Evolutionary conservation across 2,113 vertebrate species (phyloP).

Genomic region (Hiodon tergisus): DNA sequence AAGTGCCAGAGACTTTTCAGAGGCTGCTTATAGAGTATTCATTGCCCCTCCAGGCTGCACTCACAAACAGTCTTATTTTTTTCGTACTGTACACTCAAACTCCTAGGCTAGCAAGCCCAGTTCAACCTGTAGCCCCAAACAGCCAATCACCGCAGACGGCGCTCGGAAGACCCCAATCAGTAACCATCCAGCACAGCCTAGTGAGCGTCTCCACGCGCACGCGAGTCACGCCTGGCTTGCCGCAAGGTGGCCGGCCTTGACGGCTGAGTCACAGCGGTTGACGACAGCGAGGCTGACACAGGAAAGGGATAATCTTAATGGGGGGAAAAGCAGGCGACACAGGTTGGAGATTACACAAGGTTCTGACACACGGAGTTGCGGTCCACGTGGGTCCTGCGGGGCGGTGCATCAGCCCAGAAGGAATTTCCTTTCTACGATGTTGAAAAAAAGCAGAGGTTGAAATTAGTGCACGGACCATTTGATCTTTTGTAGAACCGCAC

Average conservation of each 20-base stretch:
- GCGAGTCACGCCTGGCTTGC: not conserved
- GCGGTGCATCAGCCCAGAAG: no score
- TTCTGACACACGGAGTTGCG: no score
- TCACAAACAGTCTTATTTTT: not conserved
- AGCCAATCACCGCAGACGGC: conserved; percentile 54
- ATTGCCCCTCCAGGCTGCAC: conserved; percentile 37
- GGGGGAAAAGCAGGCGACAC: no score
- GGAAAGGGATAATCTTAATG: not conserved
- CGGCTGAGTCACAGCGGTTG: not conserved
- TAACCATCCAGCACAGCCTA: conserved; percentile 34
- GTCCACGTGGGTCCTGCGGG: no score
- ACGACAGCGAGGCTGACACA: no score
- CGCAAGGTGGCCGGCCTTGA: not conserved
- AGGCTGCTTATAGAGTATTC: conserved; percentile 28
- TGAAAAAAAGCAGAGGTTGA: no score
- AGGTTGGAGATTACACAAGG: no score
- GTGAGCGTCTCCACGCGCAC: conserved; percentile 32
- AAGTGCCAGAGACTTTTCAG: conserved; percentile 13
- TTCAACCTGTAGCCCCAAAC: conserved; percentile 56
- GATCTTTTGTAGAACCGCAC: no score
- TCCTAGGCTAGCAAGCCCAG: conserved; percentile 34
- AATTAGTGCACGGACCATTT: no score
- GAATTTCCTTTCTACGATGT: no score
- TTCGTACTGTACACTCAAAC: conserved; percentile 37
- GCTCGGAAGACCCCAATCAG: conserved; percentile 48